These are phyloP conservation scores for Pollenia angustigena DNA, from an alignment of 2,888 invertebrate genomes.

Conservation along the genomic window DNA sequence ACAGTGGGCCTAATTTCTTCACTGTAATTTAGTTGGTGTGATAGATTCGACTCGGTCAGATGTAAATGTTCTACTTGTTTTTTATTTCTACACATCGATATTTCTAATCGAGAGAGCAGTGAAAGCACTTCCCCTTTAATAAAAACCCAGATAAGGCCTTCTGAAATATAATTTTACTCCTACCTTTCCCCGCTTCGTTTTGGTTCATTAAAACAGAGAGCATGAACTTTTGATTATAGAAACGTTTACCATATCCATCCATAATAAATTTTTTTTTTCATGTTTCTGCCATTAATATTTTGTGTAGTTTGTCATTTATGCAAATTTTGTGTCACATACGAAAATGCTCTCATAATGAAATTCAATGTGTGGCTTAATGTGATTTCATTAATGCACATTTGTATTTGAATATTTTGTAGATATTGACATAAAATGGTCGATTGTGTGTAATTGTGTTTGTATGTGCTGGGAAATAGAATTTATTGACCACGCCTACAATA, in stretches of 20 bases:
- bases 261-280: neutral
- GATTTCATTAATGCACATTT: conserved; percentile 65
- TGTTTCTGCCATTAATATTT: conserved; percentile 47
- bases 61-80: too few species aligned
- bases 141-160: too few species aligned
- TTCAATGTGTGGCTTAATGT: conserved; percentile 59
- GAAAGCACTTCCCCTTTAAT: too few species aligned
- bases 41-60: too few species aligned
- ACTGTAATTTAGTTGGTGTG: too few species aligned
- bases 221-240: conserved; percentile 7
- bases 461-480: neutral
- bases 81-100: too few species aligned
- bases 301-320: conserved; percentile 59
- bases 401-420: conserved; percentile 44
- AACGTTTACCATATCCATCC: neutral
- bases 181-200: neutral
- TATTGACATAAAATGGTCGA: conserved; percentile 2
- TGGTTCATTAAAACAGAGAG: neutral
- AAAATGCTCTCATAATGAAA: conserved; percentile 52
- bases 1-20: too few species aligned
- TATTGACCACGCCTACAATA: conserved; percentile 27
- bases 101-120: too few species aligned
- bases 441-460: neutral
- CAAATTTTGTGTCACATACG: conserved; percentile 57
- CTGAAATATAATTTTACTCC: neutral